phyloP scores from a whole-genome alignment of 2,797 vertebrate species.

The Poecilia picta region DNA sequence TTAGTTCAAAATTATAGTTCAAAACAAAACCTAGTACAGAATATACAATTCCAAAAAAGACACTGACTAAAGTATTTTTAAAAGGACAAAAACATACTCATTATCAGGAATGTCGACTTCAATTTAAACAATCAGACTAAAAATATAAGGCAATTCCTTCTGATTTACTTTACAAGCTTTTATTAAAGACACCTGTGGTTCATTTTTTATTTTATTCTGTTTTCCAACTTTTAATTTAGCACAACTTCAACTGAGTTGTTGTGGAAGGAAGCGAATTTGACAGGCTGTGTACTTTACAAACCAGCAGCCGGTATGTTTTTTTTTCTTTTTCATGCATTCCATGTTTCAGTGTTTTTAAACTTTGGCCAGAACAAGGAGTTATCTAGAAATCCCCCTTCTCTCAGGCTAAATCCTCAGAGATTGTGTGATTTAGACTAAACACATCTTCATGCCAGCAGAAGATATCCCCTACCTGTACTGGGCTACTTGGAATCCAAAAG shows the following conservation, averaged over 20 bases:
- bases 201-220: neutral
- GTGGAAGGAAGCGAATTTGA: neutral
- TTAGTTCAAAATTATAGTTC: neutral
- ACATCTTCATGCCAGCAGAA: constrained; percentile 38
- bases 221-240: neutral
- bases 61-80: neutral
- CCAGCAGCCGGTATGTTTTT: neutral
- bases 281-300: neutral
- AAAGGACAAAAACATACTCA: neutral
- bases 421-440: constrained; percentile 57
- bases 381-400: constrained; percentile 54
- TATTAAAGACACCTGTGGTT: neutral
- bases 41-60: neutral
- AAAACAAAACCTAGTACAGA: neutral
- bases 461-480: constrained; percentile 48
- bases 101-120: neutral
- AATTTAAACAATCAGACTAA: neutral
- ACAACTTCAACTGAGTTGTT: neutral
- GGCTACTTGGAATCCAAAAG: constrained; percentile 45
- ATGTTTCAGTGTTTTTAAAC: constrained; percentile 20
- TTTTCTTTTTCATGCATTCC: neutral
- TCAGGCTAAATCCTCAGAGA: constrained; percentile 29
- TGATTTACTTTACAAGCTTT: neutral
- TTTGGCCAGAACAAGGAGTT: constrained; percentile 58
- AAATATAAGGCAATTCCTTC: neutral